A percentile compares a stretch with the other conserved stretches of the same genome.
phyloP scores from a whole-genome alignment of 2,888 invertebrate genomes.

The Peribatodes rhomboidaria region DNA sequence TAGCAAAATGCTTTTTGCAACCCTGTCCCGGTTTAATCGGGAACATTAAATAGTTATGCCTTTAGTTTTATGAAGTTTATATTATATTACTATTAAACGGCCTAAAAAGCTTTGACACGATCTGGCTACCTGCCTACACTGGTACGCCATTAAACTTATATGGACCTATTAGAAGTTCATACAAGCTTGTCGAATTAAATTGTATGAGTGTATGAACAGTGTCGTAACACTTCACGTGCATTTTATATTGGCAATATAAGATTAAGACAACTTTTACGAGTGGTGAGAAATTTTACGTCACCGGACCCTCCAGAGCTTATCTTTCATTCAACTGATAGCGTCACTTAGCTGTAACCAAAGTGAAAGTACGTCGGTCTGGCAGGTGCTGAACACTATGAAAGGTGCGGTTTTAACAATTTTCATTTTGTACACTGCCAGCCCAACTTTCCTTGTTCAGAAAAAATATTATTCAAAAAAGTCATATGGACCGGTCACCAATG shows the following conservation, averaged over 20 bases:
- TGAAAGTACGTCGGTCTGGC: conserved; percentile 36
- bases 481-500: too few relatives aligned
- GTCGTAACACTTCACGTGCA: conserved; percentile 5
- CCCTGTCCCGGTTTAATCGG: too few relatives aligned
- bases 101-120: neutral
- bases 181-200: neutral
- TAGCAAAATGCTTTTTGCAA: too few relatives aligned
- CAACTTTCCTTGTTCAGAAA: too few relatives aligned
- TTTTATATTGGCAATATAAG: conserved; percentile 18
- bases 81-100: too few relatives aligned
- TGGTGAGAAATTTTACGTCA: conserved; percentile 35
- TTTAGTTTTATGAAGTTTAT: too few relatives aligned
- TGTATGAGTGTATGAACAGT: conserved; percentile 1
- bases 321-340: conserved; percentile 35
- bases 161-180: neutral
- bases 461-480: too few relatives aligned
- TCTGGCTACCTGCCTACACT: neutral
- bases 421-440: too few relatives aligned
- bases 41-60: too few relatives aligned
- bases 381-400: conserved; percentile 21
- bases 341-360: conserved; percentile 30
- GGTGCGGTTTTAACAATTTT: neutral
- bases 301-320: conserved; percentile 27
- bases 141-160: neutral
- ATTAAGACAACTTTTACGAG: conserved; percentile 19